phyloP scores from a whole-genome alignment of 2,888 invertebrate genomes.

The Calephelis perditalis region DNA sequence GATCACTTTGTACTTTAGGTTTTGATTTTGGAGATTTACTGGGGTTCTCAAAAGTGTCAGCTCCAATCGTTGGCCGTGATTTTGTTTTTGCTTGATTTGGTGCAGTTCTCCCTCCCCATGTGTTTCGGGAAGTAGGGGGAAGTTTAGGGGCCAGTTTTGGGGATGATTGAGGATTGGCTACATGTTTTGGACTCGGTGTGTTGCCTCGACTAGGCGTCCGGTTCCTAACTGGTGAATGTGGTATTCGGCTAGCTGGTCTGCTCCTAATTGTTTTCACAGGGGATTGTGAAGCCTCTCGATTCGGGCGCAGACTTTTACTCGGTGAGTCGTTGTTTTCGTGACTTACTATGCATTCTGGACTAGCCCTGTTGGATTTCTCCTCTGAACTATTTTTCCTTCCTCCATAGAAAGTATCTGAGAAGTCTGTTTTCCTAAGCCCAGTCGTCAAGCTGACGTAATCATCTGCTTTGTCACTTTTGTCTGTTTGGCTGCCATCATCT shows the following conservation, averaged over 20 bases:
- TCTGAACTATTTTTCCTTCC: slow-evolving; percentile 67
- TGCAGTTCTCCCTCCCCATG: slow-evolving; percentile 84
- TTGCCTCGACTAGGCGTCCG: slow-evolving; percentile 55
- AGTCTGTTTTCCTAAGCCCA: slow-evolving; percentile 84
- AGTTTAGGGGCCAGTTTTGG: slow-evolving; percentile 59
- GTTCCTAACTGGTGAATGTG: slow-evolving; percentile 64
- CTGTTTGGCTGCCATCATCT: slow-evolving; percentile 63
- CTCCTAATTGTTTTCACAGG: slow-evolving; percentile 59
- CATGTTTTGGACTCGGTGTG: slow-evolving; percentile 69
- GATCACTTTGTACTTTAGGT: slow-evolving; percentile 55
- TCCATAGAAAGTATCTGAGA: slow-evolving; percentile 80
- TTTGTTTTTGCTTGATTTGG: slow-evolving; percentile 59
- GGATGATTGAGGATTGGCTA: slow-evolving; percentile 57
- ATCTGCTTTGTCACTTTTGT: slow-evolving; percentile 58
- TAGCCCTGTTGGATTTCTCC: slow-evolving; percentile 59
- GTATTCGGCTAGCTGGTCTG: slow-evolving; percentile 66
- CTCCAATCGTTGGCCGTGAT: slow-evolving; percentile 57
- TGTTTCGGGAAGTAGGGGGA: slow-evolving; percentile 79
- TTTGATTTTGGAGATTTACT: slow-evolving; percentile 80
- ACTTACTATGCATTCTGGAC: slow-evolving; percentile 62
- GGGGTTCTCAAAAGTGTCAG: slow-evolving; percentile 69
- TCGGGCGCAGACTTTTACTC: slow-evolving; percentile 59
- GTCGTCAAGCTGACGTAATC: slow-evolving; percentile 83
- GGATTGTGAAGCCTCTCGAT: slow-evolving; percentile 55
- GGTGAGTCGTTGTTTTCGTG: slow-evolving; percentile 63